Evolutionary conservation across 2,888 invertebrate genomes (phyloP), one percentile per base, ranked within the genome.

Genomic region (Dyspetes luteomarginatus): DNA sequence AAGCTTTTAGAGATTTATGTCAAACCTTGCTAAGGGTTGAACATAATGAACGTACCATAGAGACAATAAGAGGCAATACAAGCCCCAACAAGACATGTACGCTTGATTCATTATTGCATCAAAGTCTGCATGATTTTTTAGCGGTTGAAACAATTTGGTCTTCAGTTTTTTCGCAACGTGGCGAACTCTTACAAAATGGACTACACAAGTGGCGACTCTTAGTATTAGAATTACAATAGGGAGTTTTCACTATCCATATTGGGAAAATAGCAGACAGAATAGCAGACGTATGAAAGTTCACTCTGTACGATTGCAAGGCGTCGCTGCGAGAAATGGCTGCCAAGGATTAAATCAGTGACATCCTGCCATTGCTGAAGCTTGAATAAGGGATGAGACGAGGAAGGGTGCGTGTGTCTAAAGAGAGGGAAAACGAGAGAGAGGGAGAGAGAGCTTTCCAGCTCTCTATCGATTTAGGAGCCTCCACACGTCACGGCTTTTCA

Each of bases 261-360:
- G n/a, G n/a, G n/a, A n/a, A n/a, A n/a, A n/a, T n/a, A n/a, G n/a
- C n/a, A n/a, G n/a, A n/a, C n/a, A n/a, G n/a, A n/a, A n/a, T n/a
- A n/a, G 24, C 22, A 19, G 22, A 22, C 22, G 15, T 52, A 36
- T n/a, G n/a, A 52, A 30, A 64, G 55, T 24, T 12, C 24, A 24
- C 22, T 22, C 12, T 2, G 50, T 50, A 50, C 52, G 24, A 52
- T 12, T n/a, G 28, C n/a, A 41, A 60, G 60, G 17, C 52, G 77
- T 83, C 85, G 81, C 77, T 84, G 65, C 83, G 81, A 84, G 83
- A 50, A 72, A 85, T 84, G 85, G 84, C 85, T 85, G 83, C 84
- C 82, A 80, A 79, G 84, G 83, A 80, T 82, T 81, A 84, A 85
- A 87, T 86, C 85, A 85, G 87, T 86, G 86, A 87, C 85, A 87